phyloP scores from a whole-genome alignment of 2,113 vertebrate species.

The Solenodon paradoxus region DNA sequence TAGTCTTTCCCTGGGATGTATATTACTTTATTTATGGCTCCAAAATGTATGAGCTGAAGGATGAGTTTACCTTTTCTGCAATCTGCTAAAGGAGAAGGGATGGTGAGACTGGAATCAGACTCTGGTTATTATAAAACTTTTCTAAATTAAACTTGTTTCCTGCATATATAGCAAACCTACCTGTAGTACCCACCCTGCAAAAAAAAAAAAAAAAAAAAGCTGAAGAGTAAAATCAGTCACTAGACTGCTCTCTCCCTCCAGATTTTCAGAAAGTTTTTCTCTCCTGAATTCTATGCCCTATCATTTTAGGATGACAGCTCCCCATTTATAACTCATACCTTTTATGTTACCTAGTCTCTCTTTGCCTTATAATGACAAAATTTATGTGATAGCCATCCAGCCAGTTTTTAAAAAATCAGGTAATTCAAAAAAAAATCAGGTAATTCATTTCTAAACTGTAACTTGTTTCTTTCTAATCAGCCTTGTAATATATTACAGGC shows the following conservation, averaged over 20 bases:
- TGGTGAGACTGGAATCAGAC: neutral
- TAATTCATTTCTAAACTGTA: slow-evolving; percentile 51
- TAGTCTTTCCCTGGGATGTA: neutral
- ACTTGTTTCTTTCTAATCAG: slow-evolving; percentile 67
- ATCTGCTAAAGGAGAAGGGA: neutral
- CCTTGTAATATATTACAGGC: slow-evolving; percentile 49
- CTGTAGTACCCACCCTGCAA: accelerated
- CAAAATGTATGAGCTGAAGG: neutral
- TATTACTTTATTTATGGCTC: neutral
- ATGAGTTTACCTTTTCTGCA: neutral
- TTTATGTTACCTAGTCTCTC: neutral
- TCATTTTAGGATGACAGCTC: slow-evolving; percentile 13
- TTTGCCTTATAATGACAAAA: slow-evolving; percentile 42
- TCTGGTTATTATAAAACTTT: neutral
- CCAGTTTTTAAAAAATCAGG: neutral
- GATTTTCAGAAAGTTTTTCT: neutral
- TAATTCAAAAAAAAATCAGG: neutral
- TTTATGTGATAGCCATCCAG: slow-evolving; percentile 30
- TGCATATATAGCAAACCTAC: neutral
- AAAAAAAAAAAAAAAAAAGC: neutral
- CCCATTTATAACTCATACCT: neutral
- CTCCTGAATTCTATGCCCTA: neutral
- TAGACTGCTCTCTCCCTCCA: neutral
- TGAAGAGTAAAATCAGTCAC: neutral
- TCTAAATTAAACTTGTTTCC: neutral